Evolutionary conservation across 2,113 vertebrate genomes (phyloP).

Genomic region (Forbesichthys papilliferus): DNA sequence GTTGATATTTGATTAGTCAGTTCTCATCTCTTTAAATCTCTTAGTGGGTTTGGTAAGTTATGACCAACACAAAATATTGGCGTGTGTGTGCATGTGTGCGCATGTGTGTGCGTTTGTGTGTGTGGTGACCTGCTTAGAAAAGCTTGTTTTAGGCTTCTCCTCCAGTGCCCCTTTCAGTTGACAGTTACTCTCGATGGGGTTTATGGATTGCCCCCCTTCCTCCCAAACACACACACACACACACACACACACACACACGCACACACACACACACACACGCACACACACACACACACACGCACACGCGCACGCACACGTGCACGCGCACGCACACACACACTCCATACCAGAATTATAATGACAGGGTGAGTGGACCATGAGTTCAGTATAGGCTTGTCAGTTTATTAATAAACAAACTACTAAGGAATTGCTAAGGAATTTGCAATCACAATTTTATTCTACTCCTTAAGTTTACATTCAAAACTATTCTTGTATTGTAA

Average conservation of each 20-base stretch:
- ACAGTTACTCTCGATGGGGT: constrained; percentile 65
- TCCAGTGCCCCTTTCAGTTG: constrained; percentile 69
- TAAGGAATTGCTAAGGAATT: no score
- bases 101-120: constrained; percentile 16
- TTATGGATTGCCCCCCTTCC: constrained; percentile 65
- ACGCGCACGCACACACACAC: neutral
- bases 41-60: no score
- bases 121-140: constrained; percentile 76
- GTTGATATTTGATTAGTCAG: neutral
- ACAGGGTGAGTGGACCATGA: no score
- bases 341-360: neutral
- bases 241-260: neutral
- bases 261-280: neutral
- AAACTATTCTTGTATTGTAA: no score
- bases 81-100: constrained; percentile 7
- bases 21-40: constrained; percentile 1
- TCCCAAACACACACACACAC: neutral
- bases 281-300: neutral
- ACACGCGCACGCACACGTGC: no score
- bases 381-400: no score
- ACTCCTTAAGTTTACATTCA: no score
- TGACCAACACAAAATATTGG: constrained; percentile 28
- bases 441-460: no score
- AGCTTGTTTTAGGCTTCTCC: constrained; percentile 63
- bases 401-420: no score